These are phyloP conservation scores for Pammene aurita DNA, from an alignment of 2,888 invertebrate species.

Conservation along the genomic window DNA sequence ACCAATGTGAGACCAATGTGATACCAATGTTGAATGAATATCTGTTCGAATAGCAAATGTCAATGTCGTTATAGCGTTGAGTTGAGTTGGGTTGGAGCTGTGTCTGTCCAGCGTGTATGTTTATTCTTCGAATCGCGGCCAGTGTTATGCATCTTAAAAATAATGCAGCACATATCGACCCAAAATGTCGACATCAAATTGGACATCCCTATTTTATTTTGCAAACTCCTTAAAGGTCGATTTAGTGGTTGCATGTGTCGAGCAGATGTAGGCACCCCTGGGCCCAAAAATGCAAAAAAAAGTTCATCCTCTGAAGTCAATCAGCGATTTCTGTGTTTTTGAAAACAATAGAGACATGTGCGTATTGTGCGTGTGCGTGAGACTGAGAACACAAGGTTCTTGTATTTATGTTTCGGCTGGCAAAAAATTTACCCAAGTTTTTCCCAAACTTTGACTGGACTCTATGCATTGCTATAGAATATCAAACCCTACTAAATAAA, in stretches of 20 bases:
- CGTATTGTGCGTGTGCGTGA: too few species aligned
- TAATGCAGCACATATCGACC: constrained; percentile 34
- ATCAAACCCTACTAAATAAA: too few species aligned
- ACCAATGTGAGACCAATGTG: too few species aligned
- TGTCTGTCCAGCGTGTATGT: too few species aligned
- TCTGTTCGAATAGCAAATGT: too few species aligned
- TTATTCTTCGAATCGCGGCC: too few species aligned
- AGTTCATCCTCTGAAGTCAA: constrained; percentile 54
- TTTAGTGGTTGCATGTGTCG: constrained; percentile 71
- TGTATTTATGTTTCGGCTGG: constrained; percentile 1
- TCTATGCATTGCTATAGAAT: not conserved
- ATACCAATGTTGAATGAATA: too few species aligned
- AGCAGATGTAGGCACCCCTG: constrained; percentile 70
- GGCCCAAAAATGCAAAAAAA: constrained; percentile 57
- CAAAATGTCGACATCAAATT: constrained; percentile 2
- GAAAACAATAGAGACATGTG: constrained; percentile 62
- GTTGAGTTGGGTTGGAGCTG: too few species aligned
- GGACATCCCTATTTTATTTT: constrained; percentile 61
- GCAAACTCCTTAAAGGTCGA: constrained; percentile 68
- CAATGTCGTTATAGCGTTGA: too few species aligned
- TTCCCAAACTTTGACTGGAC: not conserved
- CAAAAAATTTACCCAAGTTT: not conserved
- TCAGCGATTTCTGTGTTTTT: constrained; percentile 57
- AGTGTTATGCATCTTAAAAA: not conserved
- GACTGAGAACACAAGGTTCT: constrained; percentile 13